These are phyloP conservation scores for Diacarnus erythraeanus DNA, from an alignment of 37 sponge, comb jelly and placozoan genomes.

Conservation along the genomic window DNA sequence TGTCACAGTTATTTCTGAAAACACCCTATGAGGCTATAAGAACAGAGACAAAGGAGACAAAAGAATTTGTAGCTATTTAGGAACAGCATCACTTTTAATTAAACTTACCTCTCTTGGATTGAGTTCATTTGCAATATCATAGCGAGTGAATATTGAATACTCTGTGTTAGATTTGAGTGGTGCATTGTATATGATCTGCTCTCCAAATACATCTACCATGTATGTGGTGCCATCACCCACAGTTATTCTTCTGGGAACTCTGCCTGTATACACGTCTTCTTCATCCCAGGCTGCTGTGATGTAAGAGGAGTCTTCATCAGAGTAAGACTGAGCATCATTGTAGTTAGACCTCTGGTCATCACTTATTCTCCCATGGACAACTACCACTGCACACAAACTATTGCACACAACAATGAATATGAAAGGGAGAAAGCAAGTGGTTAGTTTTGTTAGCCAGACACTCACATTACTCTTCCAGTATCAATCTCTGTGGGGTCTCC, in stretches of 20 bases:
- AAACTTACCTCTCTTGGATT: not conserved
- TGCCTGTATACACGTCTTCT: not conserved
- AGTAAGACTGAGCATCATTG: not conserved
- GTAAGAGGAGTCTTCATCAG: constrained; percentile 8
- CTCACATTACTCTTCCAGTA: constrained; percentile 37
- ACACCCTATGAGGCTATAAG: constrained; percentile 1
- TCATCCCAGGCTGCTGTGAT: constrained; percentile 54
- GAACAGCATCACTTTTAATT: too few relatives aligned
- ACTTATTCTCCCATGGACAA: not conserved
- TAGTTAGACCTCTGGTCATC: not conserved
- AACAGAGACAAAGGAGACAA: too few relatives aligned
- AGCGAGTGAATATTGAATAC: constrained; percentile 16
- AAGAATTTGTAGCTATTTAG: not conserved
- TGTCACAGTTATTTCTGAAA: not conserved
- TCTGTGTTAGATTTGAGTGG: constrained; percentile 10
- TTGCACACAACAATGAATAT: not conserved
- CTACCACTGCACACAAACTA: constrained; percentile 54
- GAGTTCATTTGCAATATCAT: constrained; percentile 23
- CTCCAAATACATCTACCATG: not conserved
- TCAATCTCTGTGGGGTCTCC: constrained; percentile 19
- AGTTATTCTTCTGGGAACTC: constrained; percentile 14
- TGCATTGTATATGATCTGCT: constrained; percentile 10
- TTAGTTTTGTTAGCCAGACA: not conserved
- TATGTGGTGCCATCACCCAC: constrained; percentile 30
- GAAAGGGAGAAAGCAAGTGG: not conserved